Evolutionary conservation across 1,140 invertebrate genomes (phyloP).

Genomic region (Drosophila repletoides): DNA sequence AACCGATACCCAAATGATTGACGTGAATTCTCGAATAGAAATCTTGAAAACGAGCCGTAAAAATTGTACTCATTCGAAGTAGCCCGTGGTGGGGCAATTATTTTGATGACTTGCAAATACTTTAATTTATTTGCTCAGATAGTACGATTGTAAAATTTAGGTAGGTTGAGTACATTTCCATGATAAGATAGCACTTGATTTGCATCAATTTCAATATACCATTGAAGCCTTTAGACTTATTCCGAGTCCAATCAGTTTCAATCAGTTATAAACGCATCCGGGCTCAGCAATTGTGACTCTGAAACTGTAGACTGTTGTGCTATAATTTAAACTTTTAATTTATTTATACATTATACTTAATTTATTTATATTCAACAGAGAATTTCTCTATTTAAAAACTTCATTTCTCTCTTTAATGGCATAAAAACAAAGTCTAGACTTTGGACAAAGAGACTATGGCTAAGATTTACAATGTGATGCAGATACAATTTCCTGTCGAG

Average conservation of each 20-base stretch:
- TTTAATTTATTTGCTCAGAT: slow-evolving; percentile 36
- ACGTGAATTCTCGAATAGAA: background rate
- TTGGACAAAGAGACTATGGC: too few relatives aligned
- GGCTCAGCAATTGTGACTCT: background rate
- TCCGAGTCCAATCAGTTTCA: background rate
- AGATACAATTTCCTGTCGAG: background rate
- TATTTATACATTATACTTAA: too few relatives aligned
- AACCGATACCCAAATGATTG: background rate
- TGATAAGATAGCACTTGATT: slow-evolving; percentile 17
- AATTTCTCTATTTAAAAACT: background rate
- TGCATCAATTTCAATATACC: slow-evolving; percentile 10
- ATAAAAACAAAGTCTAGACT: too few relatives aligned
- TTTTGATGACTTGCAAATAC: slow-evolving; percentile 7
- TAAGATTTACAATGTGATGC: too few relatives aligned
- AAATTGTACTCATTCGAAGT: slow-evolving; percentile 7
- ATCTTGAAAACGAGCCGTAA: background rate
- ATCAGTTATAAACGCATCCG: slow-evolving; percentile 18
- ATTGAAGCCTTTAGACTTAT: background rate
- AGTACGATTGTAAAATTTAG: slow-evolving; percentile 9
- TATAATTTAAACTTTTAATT: too few relatives aligned
- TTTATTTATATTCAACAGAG: too few relatives aligned
- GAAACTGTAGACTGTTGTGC: too few relatives aligned
- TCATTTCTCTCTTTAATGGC: too few relatives aligned
- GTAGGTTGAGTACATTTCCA: background rate
- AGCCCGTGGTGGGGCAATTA: slow-evolving; percentile 18